Conservation (phyloP, 2,888 invertebrate species). For the Ditylenchus weischeri region DNA sequence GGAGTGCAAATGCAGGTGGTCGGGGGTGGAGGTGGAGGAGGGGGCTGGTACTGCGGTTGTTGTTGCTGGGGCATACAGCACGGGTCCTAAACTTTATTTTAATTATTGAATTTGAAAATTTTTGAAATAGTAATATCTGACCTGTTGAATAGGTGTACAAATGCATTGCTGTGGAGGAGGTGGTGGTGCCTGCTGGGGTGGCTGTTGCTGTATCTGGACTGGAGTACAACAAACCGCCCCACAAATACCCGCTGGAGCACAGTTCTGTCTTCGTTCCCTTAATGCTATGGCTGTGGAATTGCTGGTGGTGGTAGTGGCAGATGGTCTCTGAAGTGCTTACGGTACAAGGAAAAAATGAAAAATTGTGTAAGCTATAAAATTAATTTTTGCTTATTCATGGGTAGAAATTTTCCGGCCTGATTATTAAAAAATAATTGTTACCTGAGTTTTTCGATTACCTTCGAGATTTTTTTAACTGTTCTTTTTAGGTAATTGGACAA, state of each 20-base stretch:
- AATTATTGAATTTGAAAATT: background rate
- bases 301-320: no score
- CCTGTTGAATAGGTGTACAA: slow-evolving; percentile 18
- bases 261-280: slow-evolving; percentile 7
- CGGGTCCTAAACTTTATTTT: background rate
- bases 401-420: no score
- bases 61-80: slow-evolving; percentile 17
- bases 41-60: slow-evolving; percentile 7
- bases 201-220: slow-evolving; percentile 13
- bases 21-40: slow-evolving; percentile 4
- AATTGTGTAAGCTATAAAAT: no score
- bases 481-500: no score
- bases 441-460: no score
- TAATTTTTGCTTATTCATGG: no score
- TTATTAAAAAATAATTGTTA: no score
- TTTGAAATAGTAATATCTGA: background rate
- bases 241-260: slow-evolving; percentile 5
- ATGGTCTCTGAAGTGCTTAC: no score
- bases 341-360: no score
- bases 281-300: background rate
- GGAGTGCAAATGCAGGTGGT: slow-evolving; percentile 20
- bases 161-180: slow-evolving; percentile 11
- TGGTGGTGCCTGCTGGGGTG: slow-evolving; percentile 3
- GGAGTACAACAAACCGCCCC: slow-evolving; percentile 10
- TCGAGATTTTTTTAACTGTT: no score